Evolutionary conservation across 2,888 invertebrate species (phyloP).

Genomic region (Hemaris fuciformis): DNA sequence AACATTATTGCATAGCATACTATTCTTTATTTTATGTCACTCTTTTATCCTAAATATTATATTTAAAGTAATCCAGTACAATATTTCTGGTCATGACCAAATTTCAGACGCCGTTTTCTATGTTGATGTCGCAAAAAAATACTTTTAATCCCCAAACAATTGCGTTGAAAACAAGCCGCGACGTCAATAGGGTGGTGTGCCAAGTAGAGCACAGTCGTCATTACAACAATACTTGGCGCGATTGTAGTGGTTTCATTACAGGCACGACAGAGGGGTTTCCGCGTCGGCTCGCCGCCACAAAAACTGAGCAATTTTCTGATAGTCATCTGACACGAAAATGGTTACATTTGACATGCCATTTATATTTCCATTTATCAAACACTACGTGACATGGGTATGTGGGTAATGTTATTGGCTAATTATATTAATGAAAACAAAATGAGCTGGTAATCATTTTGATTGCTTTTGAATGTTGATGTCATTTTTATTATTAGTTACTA

Average conservation of each 20-base stretch:
- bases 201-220: conserved; percentile 4
- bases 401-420: conserved; percentile 19
- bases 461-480: not conserved
- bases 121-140: not conserved
- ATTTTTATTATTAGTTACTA: not conserved
- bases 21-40: no score
- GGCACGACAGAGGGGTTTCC: conserved; percentile 58
- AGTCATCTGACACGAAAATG: conserved; percentile 70
- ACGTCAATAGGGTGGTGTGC: conserved; percentile 1
- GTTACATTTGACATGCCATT: conserved; percentile 73
- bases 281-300: conserved; percentile 57
- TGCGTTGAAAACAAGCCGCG: conserved; percentile 14
- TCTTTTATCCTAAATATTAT: no score
- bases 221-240: conserved; percentile 11
- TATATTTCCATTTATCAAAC: conserved; percentile 75
- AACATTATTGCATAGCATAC: no score
- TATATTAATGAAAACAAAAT: conserved; percentile 9
- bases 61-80: no score
- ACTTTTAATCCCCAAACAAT: not conserved
- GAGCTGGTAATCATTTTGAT: conserved; percentile 9
- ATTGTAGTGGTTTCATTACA: conserved; percentile 45
- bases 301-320: conserved; percentile 78
- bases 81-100: no score
- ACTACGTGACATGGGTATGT: conserved; percentile 27
- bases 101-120: no score